Conservation (phyloP, 2,888 invertebrate genomes). For the Deilephila porcellus region DNA sequence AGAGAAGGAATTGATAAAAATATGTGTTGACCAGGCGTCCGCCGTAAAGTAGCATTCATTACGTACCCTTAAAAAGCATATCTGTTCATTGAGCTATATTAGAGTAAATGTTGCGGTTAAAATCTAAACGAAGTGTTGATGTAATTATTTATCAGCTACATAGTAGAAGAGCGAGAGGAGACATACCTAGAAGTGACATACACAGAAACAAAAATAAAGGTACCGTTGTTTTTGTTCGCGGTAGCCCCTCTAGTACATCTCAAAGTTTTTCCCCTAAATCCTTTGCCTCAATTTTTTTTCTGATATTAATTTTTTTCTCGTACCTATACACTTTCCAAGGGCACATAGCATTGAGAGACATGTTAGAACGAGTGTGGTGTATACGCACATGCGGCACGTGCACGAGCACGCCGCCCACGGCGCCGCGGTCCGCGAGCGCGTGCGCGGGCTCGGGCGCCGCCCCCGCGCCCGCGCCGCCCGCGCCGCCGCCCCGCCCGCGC, state of each 20-base stretch:
- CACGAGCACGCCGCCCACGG: slow-evolving; percentile 93
- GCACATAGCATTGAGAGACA: no score
- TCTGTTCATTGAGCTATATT: not conserved
- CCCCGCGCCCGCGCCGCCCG: slow-evolving; percentile 59
- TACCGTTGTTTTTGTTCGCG: no score
- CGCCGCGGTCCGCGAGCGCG: slow-evolving; percentile 85
- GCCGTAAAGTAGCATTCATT: no score
- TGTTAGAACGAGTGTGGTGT: no score
- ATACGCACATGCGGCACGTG: slow-evolving; percentile 96
- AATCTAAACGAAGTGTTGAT: no score
- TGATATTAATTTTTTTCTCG: not conserved
- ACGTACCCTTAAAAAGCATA: not conserved
- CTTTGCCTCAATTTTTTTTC: not conserved
- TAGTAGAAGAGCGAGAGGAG: no score
- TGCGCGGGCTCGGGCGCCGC: slow-evolving; percentile 61
- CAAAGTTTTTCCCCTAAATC: no score
- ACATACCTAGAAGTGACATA: no score
- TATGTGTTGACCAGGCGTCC: not conserved
- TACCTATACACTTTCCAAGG: not conserved
- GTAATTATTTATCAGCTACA: no score
- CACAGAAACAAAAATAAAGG: no score
- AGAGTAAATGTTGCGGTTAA: no score
- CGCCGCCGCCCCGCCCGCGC: slow-evolving; percentile 60
- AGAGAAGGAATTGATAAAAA: not conserved
- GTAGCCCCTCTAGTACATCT: no score